A percentile compares a stretch with the other conserved stretches of the same genome.
Evolutionary conservation across 2,113 vertebrate species (phyloP).

Genomic region (Arenaria interpres): DNA sequence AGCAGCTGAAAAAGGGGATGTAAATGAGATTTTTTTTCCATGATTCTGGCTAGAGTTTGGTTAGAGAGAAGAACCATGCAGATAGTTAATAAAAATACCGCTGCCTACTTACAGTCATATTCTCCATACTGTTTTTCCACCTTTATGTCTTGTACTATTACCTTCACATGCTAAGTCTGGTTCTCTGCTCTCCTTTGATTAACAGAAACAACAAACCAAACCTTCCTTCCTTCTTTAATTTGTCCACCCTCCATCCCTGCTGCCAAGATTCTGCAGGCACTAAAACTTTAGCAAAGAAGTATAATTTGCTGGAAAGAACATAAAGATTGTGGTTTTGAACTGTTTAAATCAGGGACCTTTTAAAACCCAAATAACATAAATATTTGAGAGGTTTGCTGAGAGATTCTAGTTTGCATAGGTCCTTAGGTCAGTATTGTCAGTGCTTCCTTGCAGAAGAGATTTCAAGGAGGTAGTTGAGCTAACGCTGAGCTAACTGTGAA

Average conservation of each 20-base stretch:
- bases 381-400: not conserved
- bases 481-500: not conserved
- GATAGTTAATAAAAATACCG: not conserved
- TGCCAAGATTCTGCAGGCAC: not conserved
- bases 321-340: not conserved
- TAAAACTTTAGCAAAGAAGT: not conserved
- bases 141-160: not conserved
- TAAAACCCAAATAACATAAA: not conserved
- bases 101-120: not conserved
- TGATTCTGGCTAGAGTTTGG: not conserved
- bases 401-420: not conserved
- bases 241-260: not conserved
- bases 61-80: not conserved
- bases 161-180: fast-evolving
- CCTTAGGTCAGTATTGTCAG: not conserved
- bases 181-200: not conserved
- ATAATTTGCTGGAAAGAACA: not conserved
- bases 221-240: not conserved
- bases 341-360: not conserved
- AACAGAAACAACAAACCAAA: not conserved
- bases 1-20: not conserved
- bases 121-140: not conserved
- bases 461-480: not conserved
- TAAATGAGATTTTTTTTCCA: not conserved
- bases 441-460: not conserved